phyloP scores from a whole-genome alignment of 2,113 vertebrate genomes.

The Thermophis baileyi region DNA sequence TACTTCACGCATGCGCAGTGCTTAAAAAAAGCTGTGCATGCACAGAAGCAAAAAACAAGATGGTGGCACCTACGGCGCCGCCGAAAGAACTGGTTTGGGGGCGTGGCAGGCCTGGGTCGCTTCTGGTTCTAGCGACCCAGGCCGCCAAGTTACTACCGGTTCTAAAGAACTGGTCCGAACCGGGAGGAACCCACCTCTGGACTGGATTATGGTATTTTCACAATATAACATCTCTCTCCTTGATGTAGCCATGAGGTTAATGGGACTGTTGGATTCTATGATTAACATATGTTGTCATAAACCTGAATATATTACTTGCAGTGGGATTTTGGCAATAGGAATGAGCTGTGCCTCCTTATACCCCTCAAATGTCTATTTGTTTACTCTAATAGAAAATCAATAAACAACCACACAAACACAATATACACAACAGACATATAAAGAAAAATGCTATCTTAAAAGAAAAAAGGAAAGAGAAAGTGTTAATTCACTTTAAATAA shows the following conservation, averaged over 20 bases:
- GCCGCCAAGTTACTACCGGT: too few species aligned
- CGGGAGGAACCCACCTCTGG: too few species aligned
- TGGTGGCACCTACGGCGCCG: too few species aligned
- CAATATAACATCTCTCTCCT: background rate
- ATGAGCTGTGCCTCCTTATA: background rate
- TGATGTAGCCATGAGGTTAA: background rate
- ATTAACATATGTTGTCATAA: background rate
- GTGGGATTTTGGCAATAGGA: background rate
- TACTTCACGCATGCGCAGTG: too few species aligned
- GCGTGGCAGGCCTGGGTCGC: too few species aligned
- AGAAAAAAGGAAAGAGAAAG: background rate
- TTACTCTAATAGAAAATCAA: background rate
- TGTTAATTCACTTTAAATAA: background rate
- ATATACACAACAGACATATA: background rate
- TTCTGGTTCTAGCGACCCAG: too few species aligned
- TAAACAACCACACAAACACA: background rate
- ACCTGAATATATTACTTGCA: background rate
- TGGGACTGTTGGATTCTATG: background rate
- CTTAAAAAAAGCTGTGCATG: too few species aligned
- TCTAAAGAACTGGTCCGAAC: too few species aligned
- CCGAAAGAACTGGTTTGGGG: too few species aligned
- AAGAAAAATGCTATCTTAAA: background rate
- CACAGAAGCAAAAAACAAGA: too few species aligned
- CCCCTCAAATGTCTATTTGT: background rate
- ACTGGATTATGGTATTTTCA: background rate